A percentile compares a stretch with the other conserved stretches of the same genome.
Conservation (phyloP, 2,113 vertebrate species). For the Lathamus discolor region DNA sequence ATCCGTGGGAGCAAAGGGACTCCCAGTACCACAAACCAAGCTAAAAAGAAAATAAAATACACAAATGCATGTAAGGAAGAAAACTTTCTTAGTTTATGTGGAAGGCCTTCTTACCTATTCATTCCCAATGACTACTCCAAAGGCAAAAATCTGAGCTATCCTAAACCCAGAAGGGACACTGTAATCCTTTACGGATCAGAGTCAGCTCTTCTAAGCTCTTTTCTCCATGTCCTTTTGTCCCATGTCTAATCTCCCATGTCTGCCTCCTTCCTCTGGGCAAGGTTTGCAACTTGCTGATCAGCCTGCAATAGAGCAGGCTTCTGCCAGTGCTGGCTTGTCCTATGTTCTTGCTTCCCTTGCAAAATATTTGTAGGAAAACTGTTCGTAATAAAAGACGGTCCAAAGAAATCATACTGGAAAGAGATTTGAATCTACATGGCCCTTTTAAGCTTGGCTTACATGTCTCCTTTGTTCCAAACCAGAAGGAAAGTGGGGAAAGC, state of each 20-base stretch:
- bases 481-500: background rate
- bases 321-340: background rate
- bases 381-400: accelerated
- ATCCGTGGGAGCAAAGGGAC: background rate
- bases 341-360: background rate
- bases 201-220: background rate
- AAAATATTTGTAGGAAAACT: background rate
- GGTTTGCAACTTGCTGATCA: background rate
- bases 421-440: background rate
- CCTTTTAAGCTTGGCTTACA: background rate
- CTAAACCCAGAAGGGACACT: background rate
- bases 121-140: background rate
- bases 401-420: background rate
- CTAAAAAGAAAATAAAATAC: background rate
- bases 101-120: background rate
- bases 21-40: background rate
- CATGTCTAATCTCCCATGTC: accelerated
- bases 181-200: background rate
- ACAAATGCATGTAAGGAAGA: background rate
- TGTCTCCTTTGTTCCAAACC: background rate
- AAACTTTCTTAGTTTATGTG: background rate
- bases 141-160: background rate
- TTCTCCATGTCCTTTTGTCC: background rate
- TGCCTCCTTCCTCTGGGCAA: background rate
- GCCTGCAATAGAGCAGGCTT: background rate